Percentiles rank a stretch among this genome's conserved stretches.
Conservation (phyloP, 2,113 vertebrate genomes). For the Zapornia atra region DNA sequence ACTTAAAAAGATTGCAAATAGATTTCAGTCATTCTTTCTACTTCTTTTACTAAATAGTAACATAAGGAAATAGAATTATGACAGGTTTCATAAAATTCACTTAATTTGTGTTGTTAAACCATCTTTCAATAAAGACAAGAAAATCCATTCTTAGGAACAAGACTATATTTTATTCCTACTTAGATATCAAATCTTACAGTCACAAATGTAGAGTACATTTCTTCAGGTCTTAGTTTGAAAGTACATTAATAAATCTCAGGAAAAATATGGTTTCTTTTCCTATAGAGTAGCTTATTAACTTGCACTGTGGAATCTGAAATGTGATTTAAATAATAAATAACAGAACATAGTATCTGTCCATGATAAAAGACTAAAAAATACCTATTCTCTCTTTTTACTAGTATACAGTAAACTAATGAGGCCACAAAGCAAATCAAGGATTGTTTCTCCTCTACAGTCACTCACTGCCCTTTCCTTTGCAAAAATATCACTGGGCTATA, state of each 20-base stretch:
- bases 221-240: neutral
- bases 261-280: neutral
- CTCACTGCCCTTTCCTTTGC: neutral
- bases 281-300: neutral
- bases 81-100: neutral
- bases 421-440: neutral
- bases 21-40: neutral
- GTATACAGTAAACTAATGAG: neutral
- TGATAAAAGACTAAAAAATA: neutral
- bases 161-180: neutral
- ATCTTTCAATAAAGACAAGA: neutral
- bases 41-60: neutral
- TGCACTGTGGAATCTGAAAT: neutral
- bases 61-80: neutral
- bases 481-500: neutral
- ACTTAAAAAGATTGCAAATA: neutral
- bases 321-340: constrained; percentile 26
- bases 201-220: neutral
- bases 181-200: neutral
- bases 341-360: neutral
- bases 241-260: neutral
- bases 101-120: constrained; percentile 10
- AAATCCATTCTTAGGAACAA: neutral
- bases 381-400: neutral
- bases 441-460: neutral